Conservation (phyloP, 2,888 invertebrate species). For the Craniophora ligustri region DNA sequence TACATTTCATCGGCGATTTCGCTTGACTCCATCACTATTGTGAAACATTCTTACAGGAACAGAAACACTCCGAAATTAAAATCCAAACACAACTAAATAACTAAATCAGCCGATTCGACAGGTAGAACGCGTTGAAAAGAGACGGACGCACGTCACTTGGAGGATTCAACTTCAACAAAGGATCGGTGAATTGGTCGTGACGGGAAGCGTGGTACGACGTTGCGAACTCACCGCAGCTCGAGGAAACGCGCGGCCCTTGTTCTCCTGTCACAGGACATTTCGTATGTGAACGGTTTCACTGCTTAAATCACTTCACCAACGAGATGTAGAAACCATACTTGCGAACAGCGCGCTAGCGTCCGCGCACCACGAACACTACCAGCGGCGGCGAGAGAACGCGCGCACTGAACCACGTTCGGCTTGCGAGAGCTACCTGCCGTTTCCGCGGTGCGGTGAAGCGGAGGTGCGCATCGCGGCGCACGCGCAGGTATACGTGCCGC, state of each 20-base stretch:
- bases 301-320: slow-evolving; percentile 81
- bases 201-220: slow-evolving; percentile 77
- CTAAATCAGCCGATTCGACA: slow-evolving; percentile 68
- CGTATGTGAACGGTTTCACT: slow-evolving; percentile 77
- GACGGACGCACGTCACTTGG: slow-evolving; percentile 80
- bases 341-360: slow-evolving; percentile 75
- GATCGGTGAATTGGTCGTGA: slow-evolving; percentile 74
- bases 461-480: slow-evolving; percentile 86
- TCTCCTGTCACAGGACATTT: slow-evolving; percentile 88
- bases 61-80: slow-evolving; percentile 39
- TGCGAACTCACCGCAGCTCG: slow-evolving; percentile 87
- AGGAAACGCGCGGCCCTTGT: slow-evolving; percentile 86
- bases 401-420: slow-evolving; percentile 82
- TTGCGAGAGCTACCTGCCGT: slow-evolving; percentile 81
- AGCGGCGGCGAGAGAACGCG: slow-evolving; percentile 86
- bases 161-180: slow-evolving; percentile 85
- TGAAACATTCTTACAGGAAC: slow-evolving; percentile 33
- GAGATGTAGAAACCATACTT: slow-evolving; percentile 80
- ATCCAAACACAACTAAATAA: slow-evolving; percentile 74
- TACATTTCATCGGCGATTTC: slow-evolving; percentile 10
- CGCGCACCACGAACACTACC: slow-evolving; percentile 86
- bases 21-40: slow-evolving; percentile 26
- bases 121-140: slow-evolving; percentile 80
- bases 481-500: slow-evolving; percentile 76
- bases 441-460: slow-evolving; percentile 81